Conservation (phyloP, 2,888 invertebrate species). For the Prostheceraeus crozeri region DNA sequence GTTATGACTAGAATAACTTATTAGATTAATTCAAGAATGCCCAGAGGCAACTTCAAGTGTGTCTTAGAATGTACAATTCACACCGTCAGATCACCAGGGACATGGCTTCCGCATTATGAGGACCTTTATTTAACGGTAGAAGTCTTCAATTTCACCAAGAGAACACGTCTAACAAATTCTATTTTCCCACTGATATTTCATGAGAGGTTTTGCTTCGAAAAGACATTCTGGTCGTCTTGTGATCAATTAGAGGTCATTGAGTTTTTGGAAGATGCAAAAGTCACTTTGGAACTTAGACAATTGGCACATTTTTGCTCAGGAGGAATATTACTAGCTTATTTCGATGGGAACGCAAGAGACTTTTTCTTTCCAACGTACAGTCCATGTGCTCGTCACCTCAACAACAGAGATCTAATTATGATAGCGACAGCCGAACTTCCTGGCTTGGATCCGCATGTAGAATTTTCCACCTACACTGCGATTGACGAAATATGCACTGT, state of each 20-base stretch:
- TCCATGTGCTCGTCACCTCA: slow-evolving; percentile 43
- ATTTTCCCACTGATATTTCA: slow-evolving; percentile 67
- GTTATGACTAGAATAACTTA: too few relatives aligned
- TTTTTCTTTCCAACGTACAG: slow-evolving; percentile 54
- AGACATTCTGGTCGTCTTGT: too few relatives aligned
- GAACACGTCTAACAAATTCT: slow-evolving; percentile 65
- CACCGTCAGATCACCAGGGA: slow-evolving; percentile 75
- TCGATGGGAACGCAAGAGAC: slow-evolving; percentile 49
- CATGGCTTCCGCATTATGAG: slow-evolving; percentile 72
- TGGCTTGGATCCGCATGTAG: slow-evolving; percentile 54
- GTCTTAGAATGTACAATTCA: too few relatives aligned
- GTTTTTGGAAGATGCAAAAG: too few relatives aligned
- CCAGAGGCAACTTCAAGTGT: background rate
- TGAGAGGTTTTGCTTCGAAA: slow-evolving; percentile 67
- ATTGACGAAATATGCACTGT: too few relatives aligned
- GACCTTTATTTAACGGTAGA: slow-evolving; percentile 66
- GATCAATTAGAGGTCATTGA: too few relatives aligned
- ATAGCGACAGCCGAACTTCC: slow-evolving; percentile 52
- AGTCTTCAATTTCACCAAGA: slow-evolving; percentile 65
- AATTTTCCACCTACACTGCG: slow-evolving; percentile 51
- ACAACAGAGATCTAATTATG: slow-evolving; percentile 47
- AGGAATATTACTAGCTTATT: slow-evolving; percentile 50
- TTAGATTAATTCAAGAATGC: too few relatives aligned
- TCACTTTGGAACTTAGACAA: slow-evolving; percentile 38
- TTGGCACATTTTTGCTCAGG: slow-evolving; percentile 42